Conservation (phyloP, 2,797 vertebrate species). For the Sebastolobus altivelis region DNA sequence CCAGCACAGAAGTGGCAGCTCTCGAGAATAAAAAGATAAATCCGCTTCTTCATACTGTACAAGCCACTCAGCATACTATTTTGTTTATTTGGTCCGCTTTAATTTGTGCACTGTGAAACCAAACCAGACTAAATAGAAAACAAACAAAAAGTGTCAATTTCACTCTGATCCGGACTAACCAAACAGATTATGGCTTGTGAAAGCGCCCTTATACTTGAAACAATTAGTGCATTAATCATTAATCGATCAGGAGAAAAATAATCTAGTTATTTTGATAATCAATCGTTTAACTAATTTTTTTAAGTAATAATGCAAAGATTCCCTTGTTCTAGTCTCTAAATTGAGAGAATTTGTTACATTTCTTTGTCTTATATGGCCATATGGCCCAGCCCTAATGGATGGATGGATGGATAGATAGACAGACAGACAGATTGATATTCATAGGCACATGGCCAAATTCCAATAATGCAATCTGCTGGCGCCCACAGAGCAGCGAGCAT, state of each 20-base stretch:
- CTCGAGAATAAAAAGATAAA: too few species aligned
- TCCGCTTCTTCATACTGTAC: too few species aligned
- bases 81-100: too few species aligned
- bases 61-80: too few species aligned
- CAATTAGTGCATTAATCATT: neutral
- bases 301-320: neutral
- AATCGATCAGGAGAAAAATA: neutral
- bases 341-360: neutral
- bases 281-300: neutral
- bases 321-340: neutral
- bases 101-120: too few species aligned
- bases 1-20: too few species aligned
- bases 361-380: neutral
- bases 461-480: slow-evolving; percentile 41
- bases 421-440: slow-evolving; percentile 35
- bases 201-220: neutral
- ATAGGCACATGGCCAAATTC: slow-evolving; percentile 46
- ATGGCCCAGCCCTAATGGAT: neutral
- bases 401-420: slow-evolving; percentile 6
- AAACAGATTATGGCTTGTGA: too few species aligned
- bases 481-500: slow-evolving; percentile 62
- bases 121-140: too few species aligned
- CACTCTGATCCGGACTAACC: too few species aligned
- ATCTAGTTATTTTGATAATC: neutral
- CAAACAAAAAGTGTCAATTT: too few species aligned